These are phyloP conservation scores for Lagopus muta DNA, from an alignment of 2,113 vertebrate species.

Conservation along the genomic window DNA sequence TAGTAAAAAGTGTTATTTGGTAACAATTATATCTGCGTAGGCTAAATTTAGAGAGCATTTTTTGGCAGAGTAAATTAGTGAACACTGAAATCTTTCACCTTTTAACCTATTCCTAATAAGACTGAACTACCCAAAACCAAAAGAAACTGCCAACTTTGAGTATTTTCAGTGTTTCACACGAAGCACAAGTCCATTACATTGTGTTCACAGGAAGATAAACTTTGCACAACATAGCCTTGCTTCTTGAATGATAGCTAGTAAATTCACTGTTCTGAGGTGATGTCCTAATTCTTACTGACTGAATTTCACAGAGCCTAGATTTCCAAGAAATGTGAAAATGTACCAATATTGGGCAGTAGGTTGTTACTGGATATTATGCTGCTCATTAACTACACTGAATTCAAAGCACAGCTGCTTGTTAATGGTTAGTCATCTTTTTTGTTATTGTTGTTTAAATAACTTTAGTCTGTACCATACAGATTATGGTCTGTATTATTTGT, in stretches of 20 bases:
- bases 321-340: constrained; percentile 28
- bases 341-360: neutral
- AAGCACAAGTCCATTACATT: neutral
- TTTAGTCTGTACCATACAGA: neutral
- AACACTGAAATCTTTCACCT: neutral
- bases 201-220: neutral
- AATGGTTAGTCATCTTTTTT: neutral
- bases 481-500: constrained; percentile 23
- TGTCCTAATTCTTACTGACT: neutral
- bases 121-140: neutral
- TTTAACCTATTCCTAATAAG: neutral
- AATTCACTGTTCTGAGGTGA: neutral
- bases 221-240: neutral
- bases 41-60: neutral
- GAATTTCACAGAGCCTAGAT: constrained; percentile 5
- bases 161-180: neutral
- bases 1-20: neutral
- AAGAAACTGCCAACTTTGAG: neutral
- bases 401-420: neutral
- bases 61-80: neutral
- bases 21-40: neutral
- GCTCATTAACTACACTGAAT: neutral
- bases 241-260: neutral
- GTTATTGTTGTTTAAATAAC: neutral
- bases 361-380: neutral